Base-by-base conservation (phyloP, 35 echinoderm and acorn worm genomes). In the Lytechinus variegatus region DNA sequence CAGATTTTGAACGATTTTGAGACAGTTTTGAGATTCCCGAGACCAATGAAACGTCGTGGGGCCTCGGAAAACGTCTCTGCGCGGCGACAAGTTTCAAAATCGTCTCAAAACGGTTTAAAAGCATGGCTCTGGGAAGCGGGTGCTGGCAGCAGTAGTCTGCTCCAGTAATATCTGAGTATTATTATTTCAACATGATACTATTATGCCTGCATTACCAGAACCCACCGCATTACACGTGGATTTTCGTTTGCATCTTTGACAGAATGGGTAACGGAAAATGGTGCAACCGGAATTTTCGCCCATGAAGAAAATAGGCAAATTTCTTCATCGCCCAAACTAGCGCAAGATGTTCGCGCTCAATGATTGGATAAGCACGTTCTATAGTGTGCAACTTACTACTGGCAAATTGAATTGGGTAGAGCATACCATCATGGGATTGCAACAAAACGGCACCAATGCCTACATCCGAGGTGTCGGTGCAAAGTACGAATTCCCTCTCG, bases 361-460 rank as follows among this genome's bases (percentile, higher is more conserved):
- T 86, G 21, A 94, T 86, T 4, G 95, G 92, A 28, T 96, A 96
- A 4, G 91, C 89, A 57, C 87, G 92, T 29, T 96, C 95, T 14
- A 91, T 14, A 12, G 10, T 1, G 14, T 89, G 52, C 14, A 96
- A 52, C 71, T 96, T 96, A 27, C 92, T 57, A 54, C 95, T 96
- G 8, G 95, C 95, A 96, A 71, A 94, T 58, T n/a, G 21, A 9
- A 96, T 79, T 12, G 95, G 95, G 61, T 94, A 96, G 24, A 86
- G 29, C 10, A 52, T 52, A 6, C 52, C 90, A 6, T 86, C 91
- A 16, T 94, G 10, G 11, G 92, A 9, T 54, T 95, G 95, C 95
- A 92, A 56, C 24, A 95, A 87, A 8, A 95, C 95, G 10, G 95
- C 95, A 44, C 33, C 33, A 44, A 44, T 44, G 33, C 33, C 33